Evolutionary conservation across 2,797 vertebrate genomes (phyloP).

Genomic region (Pseudocheirus occidentalis): DNA sequence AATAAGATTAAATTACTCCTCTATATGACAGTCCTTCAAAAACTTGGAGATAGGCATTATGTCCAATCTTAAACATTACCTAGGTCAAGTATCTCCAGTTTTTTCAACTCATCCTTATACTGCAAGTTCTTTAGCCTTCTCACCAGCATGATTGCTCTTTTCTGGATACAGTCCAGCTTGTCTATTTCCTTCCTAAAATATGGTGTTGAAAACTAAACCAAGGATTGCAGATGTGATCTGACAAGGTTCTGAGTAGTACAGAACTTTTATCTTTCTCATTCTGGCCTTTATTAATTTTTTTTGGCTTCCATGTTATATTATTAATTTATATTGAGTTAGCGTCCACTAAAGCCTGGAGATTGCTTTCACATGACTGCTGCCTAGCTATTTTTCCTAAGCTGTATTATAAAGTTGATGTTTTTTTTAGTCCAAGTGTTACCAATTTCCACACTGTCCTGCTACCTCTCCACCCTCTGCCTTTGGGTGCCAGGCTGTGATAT

Average conservation of each 20-base stretch:
- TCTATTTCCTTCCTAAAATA: not conserved
- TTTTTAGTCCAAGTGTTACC: not conserved
- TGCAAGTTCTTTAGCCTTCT: not conserved
- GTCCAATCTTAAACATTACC: not conserved
- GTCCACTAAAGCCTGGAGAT: not conserved
- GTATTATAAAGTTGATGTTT: not conserved
- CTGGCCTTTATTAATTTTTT: not conserved
- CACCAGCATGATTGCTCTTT: not conserved
- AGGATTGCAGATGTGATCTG: not conserved
- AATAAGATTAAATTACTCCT: not conserved
- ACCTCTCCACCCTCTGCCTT: not conserved
- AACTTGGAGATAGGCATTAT: not conserved
- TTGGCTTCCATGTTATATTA: not conserved
- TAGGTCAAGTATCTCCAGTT: not conserved
- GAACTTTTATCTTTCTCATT: not conserved
- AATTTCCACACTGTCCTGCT: not conserved
- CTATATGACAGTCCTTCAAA: not conserved
- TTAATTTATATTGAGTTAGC: not conserved
- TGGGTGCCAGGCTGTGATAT: not conserved
- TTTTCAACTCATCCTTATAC: not conserved
- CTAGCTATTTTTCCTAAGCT: not conserved
- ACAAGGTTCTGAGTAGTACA: not conserved
- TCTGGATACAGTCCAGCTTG: not conserved
- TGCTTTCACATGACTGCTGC: not conserved
- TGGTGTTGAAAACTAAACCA: not conserved